Percentiles rank a stretch among this genome's conserved stretches.
Evolutionary conservation across 2,113 vertebrate species (phyloP).

Genomic region (Xiphorhynchus elegans): DNA sequence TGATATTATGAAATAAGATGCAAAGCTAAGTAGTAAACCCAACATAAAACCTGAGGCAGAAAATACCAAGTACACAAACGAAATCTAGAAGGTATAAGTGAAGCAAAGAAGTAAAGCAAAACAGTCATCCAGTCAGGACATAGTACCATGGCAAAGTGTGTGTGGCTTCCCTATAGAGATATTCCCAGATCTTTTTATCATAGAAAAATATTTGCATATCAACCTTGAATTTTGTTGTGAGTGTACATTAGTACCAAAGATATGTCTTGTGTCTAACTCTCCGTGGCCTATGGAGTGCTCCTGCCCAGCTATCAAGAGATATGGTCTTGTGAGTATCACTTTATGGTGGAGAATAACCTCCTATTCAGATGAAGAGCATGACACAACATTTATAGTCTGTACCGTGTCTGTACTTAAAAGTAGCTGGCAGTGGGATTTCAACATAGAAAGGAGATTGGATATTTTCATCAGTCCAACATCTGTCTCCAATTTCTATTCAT

Average conservation of each 20-base stretch:
- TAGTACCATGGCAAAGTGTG: accelerated
- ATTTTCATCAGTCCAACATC: neutral
- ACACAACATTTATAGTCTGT: accelerated
- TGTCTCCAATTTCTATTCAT: neutral
- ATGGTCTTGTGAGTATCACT: accelerated
- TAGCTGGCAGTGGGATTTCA: neutral
- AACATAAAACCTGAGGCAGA: neutral
- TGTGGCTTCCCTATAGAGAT: accelerated
- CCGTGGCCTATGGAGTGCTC: neutral
- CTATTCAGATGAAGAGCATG: neutral
- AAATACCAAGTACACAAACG: neutral
- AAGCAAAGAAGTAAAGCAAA: neutral
- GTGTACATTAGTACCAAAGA: neutral
- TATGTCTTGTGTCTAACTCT: neutral
- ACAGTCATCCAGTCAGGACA: neutral
- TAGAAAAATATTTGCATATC: neutral
- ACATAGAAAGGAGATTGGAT: accelerated
- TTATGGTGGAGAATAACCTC: accelerated
- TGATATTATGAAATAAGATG: neutral
- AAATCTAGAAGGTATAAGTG: neutral
- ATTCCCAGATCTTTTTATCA: neutral
- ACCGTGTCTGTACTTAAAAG: neutral
- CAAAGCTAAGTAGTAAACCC: neutral
- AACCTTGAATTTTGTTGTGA: neutral
- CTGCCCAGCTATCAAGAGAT: neutral